Percentiles rank a stretch among this genome's conserved stretches.
Conservation (phyloP, 1,140 invertebrate species). For the Sipha flava region DNA sequence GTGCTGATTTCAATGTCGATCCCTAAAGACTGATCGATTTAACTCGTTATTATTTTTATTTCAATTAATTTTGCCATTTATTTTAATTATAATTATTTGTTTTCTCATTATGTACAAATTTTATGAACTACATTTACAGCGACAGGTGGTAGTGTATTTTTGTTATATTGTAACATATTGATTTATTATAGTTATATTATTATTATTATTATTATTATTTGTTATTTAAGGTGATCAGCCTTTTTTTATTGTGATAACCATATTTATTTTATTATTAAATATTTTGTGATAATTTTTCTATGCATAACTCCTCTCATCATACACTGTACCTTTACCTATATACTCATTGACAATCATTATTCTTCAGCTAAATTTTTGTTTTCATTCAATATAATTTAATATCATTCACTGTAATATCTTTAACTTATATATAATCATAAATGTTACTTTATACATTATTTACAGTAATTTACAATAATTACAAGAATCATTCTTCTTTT, state of each 20-base stretch:
- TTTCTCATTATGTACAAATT: neutral
- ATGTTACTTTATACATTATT: too few species aligned
- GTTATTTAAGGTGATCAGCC: neutral
- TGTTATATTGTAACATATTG: neutral
- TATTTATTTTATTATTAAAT: neutral
- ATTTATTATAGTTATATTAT: neutral
- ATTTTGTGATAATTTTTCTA: slow-evolving; percentile 14
- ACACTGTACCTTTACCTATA: neutral
- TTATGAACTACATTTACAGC: neutral
- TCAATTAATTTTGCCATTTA: slow-evolving; percentile 5
- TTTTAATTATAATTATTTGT: neutral
- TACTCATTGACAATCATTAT: neutral
- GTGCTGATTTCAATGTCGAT: slow-evolving; percentile 1
- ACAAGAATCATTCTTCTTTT: too few species aligned
- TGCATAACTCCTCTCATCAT: neutral
- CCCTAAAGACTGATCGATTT: slow-evolving; percentile 25
- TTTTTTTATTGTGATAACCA: neutral
- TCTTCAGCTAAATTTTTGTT: neutral
- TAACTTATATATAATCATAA: too few species aligned
- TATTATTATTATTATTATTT: neutral
- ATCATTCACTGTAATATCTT: too few species aligned
- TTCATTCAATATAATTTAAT: neutral
- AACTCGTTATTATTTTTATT: neutral
- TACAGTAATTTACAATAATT: too few species aligned
- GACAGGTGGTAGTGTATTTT: neutral